phyloP scores from a whole-genome alignment of 2,888 invertebrate genomes.

The Metopia argyrocephala region DNA sequence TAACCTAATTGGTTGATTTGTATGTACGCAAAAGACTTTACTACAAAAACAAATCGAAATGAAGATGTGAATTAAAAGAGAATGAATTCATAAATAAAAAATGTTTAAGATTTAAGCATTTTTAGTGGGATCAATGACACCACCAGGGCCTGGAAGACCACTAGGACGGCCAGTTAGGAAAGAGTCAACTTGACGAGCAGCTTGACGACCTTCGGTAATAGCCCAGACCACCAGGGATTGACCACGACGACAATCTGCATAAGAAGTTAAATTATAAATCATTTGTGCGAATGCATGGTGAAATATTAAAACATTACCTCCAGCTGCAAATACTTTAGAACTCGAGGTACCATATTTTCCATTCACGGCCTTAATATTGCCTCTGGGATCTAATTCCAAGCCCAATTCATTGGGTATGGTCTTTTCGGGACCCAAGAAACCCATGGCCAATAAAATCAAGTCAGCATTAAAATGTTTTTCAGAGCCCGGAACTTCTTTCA shows the following conservation, averaged over 20 bases:
- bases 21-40: conserved; percentile 44
- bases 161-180: conserved; percentile 87
- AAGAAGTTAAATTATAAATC: background rate
- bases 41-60: conserved; percentile 7
- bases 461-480: conserved; percentile 91
- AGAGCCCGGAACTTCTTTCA: conserved; percentile 90
- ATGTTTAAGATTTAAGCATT: conserved; percentile 66
- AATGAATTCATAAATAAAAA: background rate
- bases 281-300: background rate
- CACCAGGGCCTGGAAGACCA: conserved; percentile 94
- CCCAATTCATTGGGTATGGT: conserved; percentile 89
- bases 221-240: conserved; percentile 99
- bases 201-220: conserved; percentile 98
- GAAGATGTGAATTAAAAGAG: background rate
- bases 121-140: conserved; percentile 82
- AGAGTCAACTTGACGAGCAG: conserved; percentile 94
- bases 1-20: background rate
- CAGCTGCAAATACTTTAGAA: conserved; percentile 95
- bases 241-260: conserved; percentile 96
- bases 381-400: conserved; percentile 92
- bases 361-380: conserved; percentile 91
- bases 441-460: conserved; percentile 97
- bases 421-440: conserved; percentile 97
- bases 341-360: conserved; percentile 89
- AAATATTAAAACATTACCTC: conserved; percentile 83